These are phyloP conservation scores for Fissipunctia ypsillon DNA, from an alignment of 2,888 invertebrate species.

Conservation along the genomic window DNA sequence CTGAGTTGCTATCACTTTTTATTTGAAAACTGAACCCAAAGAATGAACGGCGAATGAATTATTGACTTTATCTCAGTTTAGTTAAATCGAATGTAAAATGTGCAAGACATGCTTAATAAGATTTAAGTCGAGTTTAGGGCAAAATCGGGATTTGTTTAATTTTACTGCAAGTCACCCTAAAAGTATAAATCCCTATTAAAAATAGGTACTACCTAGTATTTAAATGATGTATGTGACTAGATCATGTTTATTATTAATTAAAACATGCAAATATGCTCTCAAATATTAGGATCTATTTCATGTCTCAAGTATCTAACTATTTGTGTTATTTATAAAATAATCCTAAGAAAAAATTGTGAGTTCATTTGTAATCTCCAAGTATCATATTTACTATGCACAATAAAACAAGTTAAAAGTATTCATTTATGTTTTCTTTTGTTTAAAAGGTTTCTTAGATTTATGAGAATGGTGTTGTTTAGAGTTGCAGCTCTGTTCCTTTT, in stretches of 20 bases:
- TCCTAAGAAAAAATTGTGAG: constrained; percentile 62
- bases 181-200: constrained; percentile 36
- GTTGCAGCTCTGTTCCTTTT: constrained; percentile 73
- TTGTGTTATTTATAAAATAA: constrained; percentile 59
- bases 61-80: too few species aligned
- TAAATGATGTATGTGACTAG: constrained; percentile 48
- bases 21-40: too few species aligned
- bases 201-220: constrained; percentile 41
- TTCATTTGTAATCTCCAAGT: constrained; percentile 63
- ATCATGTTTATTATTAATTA: constrained; percentile 48
- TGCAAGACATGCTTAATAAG: too few species aligned
- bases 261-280: constrained; percentile 54
- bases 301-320: constrained; percentile 57
- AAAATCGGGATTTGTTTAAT: too few species aligned
- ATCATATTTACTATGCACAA: constrained; percentile 58
- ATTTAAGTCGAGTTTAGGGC: too few species aligned
- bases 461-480: constrained; percentile 67
- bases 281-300: constrained; percentile 57
- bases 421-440: constrained; percentile 74
- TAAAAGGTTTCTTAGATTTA: constrained; percentile 82
- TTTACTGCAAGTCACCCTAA: too few species aligned
- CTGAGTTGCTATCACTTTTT: too few species aligned
- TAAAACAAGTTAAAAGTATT: constrained; percentile 57
- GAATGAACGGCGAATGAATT: too few species aligned
- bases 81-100: too few species aligned